Evolutionary conservation across 2,113 vertebrate species (phyloP).

Genomic region (Salvelinus namaycush): DNA sequence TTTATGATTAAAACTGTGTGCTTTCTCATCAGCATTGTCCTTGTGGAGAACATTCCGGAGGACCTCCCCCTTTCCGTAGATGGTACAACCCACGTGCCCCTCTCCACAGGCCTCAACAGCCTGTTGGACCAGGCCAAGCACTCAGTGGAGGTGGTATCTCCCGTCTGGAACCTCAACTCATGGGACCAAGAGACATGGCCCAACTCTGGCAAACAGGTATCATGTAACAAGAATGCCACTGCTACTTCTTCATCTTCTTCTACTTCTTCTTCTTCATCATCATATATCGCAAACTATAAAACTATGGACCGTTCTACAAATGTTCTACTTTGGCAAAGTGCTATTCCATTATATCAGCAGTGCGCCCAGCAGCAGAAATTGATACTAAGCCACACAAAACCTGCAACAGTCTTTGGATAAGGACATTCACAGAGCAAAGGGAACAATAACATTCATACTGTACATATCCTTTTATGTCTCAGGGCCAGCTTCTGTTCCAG

Average conservation of each 20-base stretch:
- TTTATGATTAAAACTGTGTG: background rate
- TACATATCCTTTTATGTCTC: slow-evolving; percentile 6
- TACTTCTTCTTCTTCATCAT: too few relatives aligned
- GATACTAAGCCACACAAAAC: background rate
- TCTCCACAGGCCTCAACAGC: slow-evolving; percentile 83
- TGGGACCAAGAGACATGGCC: slow-evolving; percentile 79
- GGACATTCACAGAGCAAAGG: background rate
- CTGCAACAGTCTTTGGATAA: background rate
- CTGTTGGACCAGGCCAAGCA: slow-evolving; percentile 85
- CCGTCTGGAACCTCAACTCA: slow-evolving; percentile 82
- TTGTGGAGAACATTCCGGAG: slow-evolving; percentile 96
- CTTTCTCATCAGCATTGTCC: slow-evolving; percentile 81
- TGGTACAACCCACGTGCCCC: slow-evolving; percentile 79
- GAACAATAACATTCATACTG: background rate
- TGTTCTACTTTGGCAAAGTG: background rate
- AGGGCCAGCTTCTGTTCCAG: slow-evolving; percentile 70
- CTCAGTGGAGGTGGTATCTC: slow-evolving; percentile 92
- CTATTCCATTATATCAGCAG: background rate
- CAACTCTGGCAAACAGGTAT: slow-evolving; percentile 86
- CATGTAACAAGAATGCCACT: background rate
- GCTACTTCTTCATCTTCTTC: too few relatives aligned
- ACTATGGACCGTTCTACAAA: background rate
- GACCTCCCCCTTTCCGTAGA: slow-evolving; percentile 85
- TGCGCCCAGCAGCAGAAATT: background rate
- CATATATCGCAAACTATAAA: background rate